Evolutionary conservation across 2,888 invertebrate genomes (phyloP), one percentile per base, ranked within the genome.

Genomic region (Lithophane leautieri): DNA sequence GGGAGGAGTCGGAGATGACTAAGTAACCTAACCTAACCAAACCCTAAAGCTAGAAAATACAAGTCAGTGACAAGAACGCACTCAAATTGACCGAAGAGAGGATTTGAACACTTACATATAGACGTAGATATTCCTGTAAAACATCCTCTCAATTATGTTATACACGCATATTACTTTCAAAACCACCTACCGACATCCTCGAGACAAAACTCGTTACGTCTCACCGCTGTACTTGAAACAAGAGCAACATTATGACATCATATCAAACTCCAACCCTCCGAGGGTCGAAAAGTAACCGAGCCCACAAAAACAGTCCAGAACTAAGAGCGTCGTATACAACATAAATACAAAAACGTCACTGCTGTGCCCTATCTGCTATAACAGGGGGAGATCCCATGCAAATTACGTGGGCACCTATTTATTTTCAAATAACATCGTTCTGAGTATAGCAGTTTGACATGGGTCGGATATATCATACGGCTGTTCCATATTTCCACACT

Each of bases 401-500:
- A 92, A 92, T 92, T 90, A 91, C 90, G 85, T 81, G 82, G 89
- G 86, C 85, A 87, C 86, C 90, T 92, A 91, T 91, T 91, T 91
- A 91, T 91, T 90, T 88, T 88, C 89, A 89, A 91, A 91, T 91
- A 91, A 87, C 86, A 88, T 86, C 79, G 83, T 79, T 81, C 75
- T 63, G 79, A 78, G 81, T 83, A 86, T 79, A 86, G 73, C 77
- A 83, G 73, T 91, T 92, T 94, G 94, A 94, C 92, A 91, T 92
- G 94, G 94, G 94, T 94, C 89, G 90, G 86, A 91, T 92, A 90
- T 92, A 92, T 93, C 92, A 92, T 92, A 91, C 90, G 84, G 87
- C 77, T 87, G 88, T 91, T 91, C 91, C 91, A 93, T 93, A 93
- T 93, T 93, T 93, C 89, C 88, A 89, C 92, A 91, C 90, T 79